A percentile compares a stretch with the other conserved stretches of the same genome.
phyloP scores from a whole-genome alignment of 2,888 invertebrate species.

The Stenoptilia bipunctidactyla region DNA sequence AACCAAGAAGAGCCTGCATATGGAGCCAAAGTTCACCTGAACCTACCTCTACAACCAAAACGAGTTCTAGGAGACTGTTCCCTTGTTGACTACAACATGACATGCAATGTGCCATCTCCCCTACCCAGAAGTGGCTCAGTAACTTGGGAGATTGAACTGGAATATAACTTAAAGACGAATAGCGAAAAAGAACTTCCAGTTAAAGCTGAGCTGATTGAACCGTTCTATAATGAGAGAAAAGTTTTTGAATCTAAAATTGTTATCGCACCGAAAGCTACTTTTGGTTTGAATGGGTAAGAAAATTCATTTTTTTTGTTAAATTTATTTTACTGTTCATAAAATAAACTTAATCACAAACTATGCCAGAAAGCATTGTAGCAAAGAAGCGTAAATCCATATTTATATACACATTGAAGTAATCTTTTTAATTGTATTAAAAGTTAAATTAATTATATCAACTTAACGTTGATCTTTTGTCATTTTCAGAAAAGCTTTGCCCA shows the following conservation, averaged over 20 bases:
- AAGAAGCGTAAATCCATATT: too few relatives aligned
- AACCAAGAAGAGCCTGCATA: slow-evolving; percentile 55
- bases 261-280: slow-evolving; percentile 30
- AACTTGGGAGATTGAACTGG: slow-evolving; percentile 46
- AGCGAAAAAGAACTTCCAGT: not conserved
- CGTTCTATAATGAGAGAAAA: too few relatives aligned
- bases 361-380: too few relatives aligned
- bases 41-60: slow-evolving; percentile 36
- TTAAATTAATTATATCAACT: too few relatives aligned
- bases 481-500: slow-evolving; percentile 43
- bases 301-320: too few relatives aligned
- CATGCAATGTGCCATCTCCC: slow-evolving; percentile 41
- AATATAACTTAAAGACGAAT: slow-evolving; percentile 23
- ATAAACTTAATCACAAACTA: too few relatives aligned
- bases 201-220: not conserved
- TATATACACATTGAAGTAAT: too few relatives aligned
- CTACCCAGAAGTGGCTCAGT: slow-evolving; percentile 31
- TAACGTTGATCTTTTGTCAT: too few relatives aligned
- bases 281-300: slow-evolving; percentile 43
- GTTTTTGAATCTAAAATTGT: too few relatives aligned
- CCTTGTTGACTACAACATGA: slow-evolving; percentile 31
- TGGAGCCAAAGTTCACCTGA: slow-evolving; percentile 37
- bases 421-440: too few relatives aligned
- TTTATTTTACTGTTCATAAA: too few relatives aligned
- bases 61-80: slow-evolving; percentile 43